Conservation (phyloP, 1,140 invertebrate genomes). For the Alviniconcha marisindica region DNA sequence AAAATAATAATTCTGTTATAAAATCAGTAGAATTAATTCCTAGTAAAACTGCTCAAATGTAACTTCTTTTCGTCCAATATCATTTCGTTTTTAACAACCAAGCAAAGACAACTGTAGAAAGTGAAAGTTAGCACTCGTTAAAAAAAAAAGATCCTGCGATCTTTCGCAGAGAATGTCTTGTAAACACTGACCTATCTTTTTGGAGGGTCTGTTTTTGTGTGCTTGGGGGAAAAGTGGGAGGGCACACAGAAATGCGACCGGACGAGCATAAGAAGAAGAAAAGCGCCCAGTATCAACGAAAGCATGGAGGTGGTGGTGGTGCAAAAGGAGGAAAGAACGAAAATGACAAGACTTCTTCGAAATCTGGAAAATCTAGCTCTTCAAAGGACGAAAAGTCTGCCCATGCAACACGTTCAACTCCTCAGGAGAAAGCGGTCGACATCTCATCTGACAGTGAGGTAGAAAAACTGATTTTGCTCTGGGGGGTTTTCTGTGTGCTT, state of each 20-base stretch:
- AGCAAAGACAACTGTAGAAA: constrained; percentile 15
- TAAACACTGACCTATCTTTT: no score
- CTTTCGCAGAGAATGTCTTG: no score
- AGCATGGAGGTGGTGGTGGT: constrained; percentile 31
- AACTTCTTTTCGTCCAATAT: no score
- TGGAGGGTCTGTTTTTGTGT: no score
- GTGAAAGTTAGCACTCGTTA: constrained; percentile 14
- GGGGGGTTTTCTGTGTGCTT: no score
- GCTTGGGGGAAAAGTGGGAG: no score
- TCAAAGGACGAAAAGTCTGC: not conserved
- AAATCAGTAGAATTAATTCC: no score
- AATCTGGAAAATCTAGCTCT: constrained; percentile 7
- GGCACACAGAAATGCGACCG: constrained; percentile 41
- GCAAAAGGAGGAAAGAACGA: constrained; percentile 22
- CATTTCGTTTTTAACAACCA: not conserved
- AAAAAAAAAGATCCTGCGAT: no score
- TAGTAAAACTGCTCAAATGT: no score
- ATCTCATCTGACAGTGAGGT: constrained; percentile 19
- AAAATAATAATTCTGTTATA: no score
- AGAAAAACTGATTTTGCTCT: no score
- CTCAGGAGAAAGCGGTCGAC: not conserved
- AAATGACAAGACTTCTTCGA: constrained; percentile 3
- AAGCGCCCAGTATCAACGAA: constrained; percentile 46
- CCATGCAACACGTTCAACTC: not conserved
- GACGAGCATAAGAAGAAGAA: constrained; percentile 50